Conservation (phyloP, 1,140 invertebrate species). For the Camponotus vicinus region DNA sequence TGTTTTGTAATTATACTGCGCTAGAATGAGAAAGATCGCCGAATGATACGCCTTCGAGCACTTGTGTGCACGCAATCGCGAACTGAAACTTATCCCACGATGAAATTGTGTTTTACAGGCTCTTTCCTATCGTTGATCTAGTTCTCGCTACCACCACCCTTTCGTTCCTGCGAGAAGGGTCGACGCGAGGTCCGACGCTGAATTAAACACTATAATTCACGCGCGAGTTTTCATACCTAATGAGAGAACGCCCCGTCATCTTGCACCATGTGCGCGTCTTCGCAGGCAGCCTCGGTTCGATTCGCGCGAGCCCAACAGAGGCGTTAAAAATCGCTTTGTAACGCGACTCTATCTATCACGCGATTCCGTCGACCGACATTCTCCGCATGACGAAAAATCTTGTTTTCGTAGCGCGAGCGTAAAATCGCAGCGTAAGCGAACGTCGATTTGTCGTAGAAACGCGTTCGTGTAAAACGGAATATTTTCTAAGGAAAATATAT, state of each 20-base stretch:
- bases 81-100: neutral
- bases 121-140: neutral
- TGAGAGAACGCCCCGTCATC: constrained; percentile 73
- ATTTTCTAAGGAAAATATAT: neutral
- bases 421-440: constrained; percentile 56
- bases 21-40: neutral
- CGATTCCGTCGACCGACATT: constrained; percentile 46
- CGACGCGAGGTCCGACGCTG: constrained; percentile 61
- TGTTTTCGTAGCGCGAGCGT: constrained; percentile 17
- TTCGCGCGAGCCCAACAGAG: neutral
- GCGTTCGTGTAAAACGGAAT: too few species aligned
- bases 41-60: neutral
- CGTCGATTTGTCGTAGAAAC: constrained; percentile 46
- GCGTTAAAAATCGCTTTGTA: constrained; percentile 71
- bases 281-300: constrained; percentile 63
- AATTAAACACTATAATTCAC: constrained; percentile 74
- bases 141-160: constrained; percentile 49
- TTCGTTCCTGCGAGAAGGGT: constrained; percentile 39
- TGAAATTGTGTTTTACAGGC: constrained; percentile 15
- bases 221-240: constrained; percentile 69
- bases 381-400: constrained; percentile 46
- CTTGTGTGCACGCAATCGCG: neutral
- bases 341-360: constrained; percentile 68
- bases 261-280: constrained; percentile 72
- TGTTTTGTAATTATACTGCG: neutral